Conservation (phyloP, 2,797 vertebrate species). For the Rhinoraja longicauda region DNA sequence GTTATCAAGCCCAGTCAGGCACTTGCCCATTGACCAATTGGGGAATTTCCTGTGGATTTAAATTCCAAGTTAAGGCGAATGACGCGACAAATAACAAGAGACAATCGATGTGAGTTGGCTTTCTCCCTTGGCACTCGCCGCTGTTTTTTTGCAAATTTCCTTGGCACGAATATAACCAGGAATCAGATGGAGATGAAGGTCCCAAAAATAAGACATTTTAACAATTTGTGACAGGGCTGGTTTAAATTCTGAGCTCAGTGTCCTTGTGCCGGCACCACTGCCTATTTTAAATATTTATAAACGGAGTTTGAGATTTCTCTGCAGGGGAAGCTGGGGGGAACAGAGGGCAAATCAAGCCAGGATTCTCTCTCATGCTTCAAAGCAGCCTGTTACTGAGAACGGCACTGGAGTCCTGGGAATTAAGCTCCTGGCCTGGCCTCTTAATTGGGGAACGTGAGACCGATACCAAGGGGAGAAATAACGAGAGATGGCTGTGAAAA, state of each 20-base stretch:
- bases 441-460: constrained; percentile 24
- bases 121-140: neutral
- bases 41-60: constrained; percentile 7
- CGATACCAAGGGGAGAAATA: neutral
- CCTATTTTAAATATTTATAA: constrained; percentile 34
- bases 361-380: neutral
- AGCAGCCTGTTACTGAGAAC: neutral
- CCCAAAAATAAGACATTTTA: neutral
- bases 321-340: constrained; percentile 11
- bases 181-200: neutral
- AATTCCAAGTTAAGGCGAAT: constrained; percentile 5
- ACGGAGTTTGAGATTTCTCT: constrained; percentile 10
- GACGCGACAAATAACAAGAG: neutral
- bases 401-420: constrained; percentile 3
- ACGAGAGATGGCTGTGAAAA: neutral
- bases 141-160: neutral
- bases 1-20: neutral
- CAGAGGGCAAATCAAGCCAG: constrained; percentile 34
- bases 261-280: neutral
- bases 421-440: neutral
- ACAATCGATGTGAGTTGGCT: neutral
- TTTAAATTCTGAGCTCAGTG: constrained; percentile 18
- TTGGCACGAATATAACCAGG: neutral
- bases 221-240: constrained; percentile 6
- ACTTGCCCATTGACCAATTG: neutral